Base-by-base conservation (phyloP, 2,797 vertebrate genomes). In the Pteropus rufus region DNA sequence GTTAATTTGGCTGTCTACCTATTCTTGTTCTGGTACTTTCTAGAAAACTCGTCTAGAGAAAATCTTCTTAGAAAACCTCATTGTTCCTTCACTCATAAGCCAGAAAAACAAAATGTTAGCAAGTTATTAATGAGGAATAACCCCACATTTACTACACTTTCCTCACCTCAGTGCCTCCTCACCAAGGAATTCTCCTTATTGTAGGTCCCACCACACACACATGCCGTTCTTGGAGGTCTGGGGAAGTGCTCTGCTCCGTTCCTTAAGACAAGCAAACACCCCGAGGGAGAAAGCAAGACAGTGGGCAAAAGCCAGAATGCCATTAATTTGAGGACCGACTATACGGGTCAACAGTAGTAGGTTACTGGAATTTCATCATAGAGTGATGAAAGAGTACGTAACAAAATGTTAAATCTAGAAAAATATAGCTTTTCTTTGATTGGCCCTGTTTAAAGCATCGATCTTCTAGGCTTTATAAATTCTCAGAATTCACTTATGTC, bases 61-160 rank as follows among this genome's bases (percentile, higher is more conserved):
- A n/a, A 16, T 18, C 0, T 16, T 1, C 0, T 1, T 7, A 1
- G 29, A 6, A 23, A 58, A 15, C 10, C 44, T 52, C 12, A 4
- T 7, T 7, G 39, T 0, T 19, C 3, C 29, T 46, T 2, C 21
- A 1, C 8, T 21, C 41, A 2, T 1, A 2, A 31, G 12, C 2
- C 18, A 2, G 11, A 72, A 21, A 2, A 39, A 6, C 8, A 58
- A 4, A 3, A 1, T 0, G 0, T 39, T 5, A 2, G 23, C 34
- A 36, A 10, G 23, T 41, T 56, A 16, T 58, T 10, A 2, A 2
- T 10, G 11, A 24, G 16, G 10, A 60, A 11, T 3, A 23, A 46
- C 5, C 5, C 18, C 23, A 14, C 2, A 1, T 2, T 21, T 19
- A 0, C 10, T 0, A 0, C 12, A 5, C 10, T 49, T 8, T 23